These are phyloP conservation scores for Zaprionus kolodkinae DNA, from an alignment of 1,140 invertebrate species.

Conservation along the genomic window DNA sequence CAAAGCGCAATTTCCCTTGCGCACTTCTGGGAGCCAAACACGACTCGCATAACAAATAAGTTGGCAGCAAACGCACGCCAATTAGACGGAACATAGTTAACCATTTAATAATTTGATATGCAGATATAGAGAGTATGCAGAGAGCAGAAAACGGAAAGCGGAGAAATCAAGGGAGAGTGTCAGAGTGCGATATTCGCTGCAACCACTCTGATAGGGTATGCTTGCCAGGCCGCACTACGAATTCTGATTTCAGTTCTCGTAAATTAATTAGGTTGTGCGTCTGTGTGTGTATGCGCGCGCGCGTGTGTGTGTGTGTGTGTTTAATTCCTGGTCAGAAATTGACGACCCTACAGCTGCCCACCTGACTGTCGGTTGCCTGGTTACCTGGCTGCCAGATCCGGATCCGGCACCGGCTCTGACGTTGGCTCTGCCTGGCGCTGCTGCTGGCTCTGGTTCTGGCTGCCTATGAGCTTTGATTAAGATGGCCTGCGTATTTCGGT, in stretches of 20 bases:
- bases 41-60: slow-evolving; percentile 6
- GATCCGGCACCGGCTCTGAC: background rate
- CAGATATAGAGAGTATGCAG: background rate
- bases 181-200: background rate
- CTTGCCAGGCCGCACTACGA: background rate
- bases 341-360: background rate
- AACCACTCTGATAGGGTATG: background rate
- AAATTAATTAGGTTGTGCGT: slow-evolving; percentile 2
- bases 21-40: background rate
- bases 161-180: background rate
- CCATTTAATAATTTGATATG: slow-evolving; percentile 11
- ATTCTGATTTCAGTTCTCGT: slow-evolving; percentile 6
- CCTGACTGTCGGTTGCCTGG: background rate
- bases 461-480: slow-evolving; percentile 13
- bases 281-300: background rate
- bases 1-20: slow-evolving; percentile 7
- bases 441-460: background rate
- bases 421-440: background rate
- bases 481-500: slow-evolving; percentile 1
- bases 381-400: background rate
- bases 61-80: slow-evolving; percentile 2
- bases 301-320: background rate
- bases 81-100: slow-evolving; percentile 11
- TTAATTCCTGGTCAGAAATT: slow-evolving; percentile 4
- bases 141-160: background rate